phyloP scores from a whole-genome alignment of 2,797 vertebrate species.

The Chelmon rostratus region DNA sequence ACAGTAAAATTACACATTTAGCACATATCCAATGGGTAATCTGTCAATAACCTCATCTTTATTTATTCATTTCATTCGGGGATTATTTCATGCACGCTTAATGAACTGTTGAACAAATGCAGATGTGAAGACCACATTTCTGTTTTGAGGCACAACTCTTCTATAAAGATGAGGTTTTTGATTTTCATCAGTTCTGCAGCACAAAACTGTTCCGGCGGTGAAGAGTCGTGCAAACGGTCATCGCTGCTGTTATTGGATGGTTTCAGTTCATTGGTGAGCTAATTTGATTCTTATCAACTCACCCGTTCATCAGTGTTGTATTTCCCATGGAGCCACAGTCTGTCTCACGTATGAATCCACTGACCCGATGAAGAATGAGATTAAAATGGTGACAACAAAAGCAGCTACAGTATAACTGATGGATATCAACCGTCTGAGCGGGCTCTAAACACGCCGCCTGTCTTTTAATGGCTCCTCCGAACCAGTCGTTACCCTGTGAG shows the following conservation, averaged over 20 bases:
- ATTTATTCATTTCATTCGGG: neutral
- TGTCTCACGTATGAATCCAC: neutral
- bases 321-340: neutral
- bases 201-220: neutral
- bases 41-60: too few species aligned
- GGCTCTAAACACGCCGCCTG: slow-evolving; percentile 18
- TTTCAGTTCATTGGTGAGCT: neutral
- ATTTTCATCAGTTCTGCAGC: neutral
- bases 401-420: neutral
- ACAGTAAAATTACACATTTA: neutral
- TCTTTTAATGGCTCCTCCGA: slow-evolving; percentile 16
- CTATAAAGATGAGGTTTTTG: neutral
- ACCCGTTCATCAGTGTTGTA: neutral
- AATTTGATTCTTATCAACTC: neutral
- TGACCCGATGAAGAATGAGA: slow-evolving; percentile 15
- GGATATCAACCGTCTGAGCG: neutral
- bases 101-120: neutral
- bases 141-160: neutral
- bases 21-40: neutral
- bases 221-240: neutral
- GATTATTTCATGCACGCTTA: neutral
- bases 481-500: neutral
- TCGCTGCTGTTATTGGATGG: too few species aligned
- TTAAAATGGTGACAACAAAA: slow-evolving; percentile 7
- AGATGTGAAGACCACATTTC: neutral